Evolutionary conservation across 2,888 invertebrate species (phyloP).

Genomic region (Octonoba sinensis): DNA sequence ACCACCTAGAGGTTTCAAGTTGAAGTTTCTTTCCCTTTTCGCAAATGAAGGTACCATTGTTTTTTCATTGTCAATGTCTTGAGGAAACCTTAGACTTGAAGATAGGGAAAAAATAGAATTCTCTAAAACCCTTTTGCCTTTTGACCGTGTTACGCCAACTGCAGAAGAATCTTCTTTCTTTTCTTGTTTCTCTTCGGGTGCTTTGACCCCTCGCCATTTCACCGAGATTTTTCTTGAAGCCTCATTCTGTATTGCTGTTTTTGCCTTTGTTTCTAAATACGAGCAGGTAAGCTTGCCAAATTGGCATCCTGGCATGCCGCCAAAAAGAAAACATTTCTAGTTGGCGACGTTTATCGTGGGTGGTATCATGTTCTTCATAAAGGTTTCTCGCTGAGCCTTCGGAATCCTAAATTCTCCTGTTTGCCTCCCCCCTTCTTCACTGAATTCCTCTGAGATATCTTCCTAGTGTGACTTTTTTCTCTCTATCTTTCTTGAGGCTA

Average conservation of each 20-base stretch:
- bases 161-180: not conserved
- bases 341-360: slow-evolving; percentile 38
- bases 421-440: not conserved
- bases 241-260: slow-evolving; percentile 19
- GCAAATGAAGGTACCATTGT: not conserved
- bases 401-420: not conserved
- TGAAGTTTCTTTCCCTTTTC: too few species aligned
- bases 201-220: slow-evolving; percentile 51
- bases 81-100: not conserved
- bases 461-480: not conserved
- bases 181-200: slow-evolving; percentile 6
- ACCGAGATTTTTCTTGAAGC: slow-evolving; percentile 10
- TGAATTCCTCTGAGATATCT: not conserved
- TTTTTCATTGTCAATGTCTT: slow-evolving; percentile 34
- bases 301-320: slow-evolving; percentile 35
- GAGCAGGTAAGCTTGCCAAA: slow-evolving; percentile 33
- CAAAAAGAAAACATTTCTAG: slow-evolving; percentile 25
- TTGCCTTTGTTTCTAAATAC: slow-evolving; percentile 54
- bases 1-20: too few species aligned
- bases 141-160: slow-evolving; percentile 47
- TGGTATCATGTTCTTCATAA: slow-evolving; percentile 39
- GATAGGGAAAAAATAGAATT: slow-evolving; percentile 19
- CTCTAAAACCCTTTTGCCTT: slow-evolving; percentile 40
- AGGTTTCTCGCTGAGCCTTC: not conserved
- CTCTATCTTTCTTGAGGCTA: too few species aligned